A percentile compares a stretch with the other conserved stretches of the same genome.
These are phyloP conservation scores for Dasyurus viverrinus DNA, from an alignment of 2,113 vertebrate genomes.

Conservation along the genomic window DNA sequence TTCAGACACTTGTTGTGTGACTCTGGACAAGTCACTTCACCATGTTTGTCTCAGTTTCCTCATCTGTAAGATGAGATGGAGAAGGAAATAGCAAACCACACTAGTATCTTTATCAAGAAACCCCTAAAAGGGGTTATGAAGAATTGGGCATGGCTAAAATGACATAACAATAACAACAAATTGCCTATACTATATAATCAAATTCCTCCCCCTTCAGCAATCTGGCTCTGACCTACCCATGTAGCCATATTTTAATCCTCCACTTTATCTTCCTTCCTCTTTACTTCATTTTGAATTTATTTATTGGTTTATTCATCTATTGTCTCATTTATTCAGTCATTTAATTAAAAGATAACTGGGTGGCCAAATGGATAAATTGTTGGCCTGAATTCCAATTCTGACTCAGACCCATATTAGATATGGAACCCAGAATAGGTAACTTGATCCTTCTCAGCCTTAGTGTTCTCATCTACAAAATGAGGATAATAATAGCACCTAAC, in stretches of 20 bases:
- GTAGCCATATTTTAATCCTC: background rate
- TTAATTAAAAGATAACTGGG: background rate
- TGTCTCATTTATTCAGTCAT: background rate
- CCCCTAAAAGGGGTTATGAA: background rate
- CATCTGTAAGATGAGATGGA: background rate
- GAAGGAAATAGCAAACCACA: background rate
- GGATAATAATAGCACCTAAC: background rate
- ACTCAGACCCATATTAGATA: background rate
- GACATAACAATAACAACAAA: background rate
- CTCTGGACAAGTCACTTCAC: background rate
- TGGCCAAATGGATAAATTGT: background rate
- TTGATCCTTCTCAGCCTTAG: background rate
- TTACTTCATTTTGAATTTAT: background rate
- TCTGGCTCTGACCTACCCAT: background rate
- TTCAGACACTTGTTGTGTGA: background rate
- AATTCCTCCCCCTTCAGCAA: background rate
- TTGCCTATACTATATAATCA: background rate
- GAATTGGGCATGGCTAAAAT: background rate
- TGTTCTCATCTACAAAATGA: background rate
- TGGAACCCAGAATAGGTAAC: background rate
- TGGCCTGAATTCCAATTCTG: background rate
- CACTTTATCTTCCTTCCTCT: background rate
- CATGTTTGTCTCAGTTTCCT: too few relatives aligned
- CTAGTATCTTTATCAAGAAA: background rate
- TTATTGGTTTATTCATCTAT: background rate